Evolutionary conservation across 2,888 invertebrate genomes (phyloP), one percentile per base, ranked within the genome.

Genomic region (Eucera pruinosa): DNA sequence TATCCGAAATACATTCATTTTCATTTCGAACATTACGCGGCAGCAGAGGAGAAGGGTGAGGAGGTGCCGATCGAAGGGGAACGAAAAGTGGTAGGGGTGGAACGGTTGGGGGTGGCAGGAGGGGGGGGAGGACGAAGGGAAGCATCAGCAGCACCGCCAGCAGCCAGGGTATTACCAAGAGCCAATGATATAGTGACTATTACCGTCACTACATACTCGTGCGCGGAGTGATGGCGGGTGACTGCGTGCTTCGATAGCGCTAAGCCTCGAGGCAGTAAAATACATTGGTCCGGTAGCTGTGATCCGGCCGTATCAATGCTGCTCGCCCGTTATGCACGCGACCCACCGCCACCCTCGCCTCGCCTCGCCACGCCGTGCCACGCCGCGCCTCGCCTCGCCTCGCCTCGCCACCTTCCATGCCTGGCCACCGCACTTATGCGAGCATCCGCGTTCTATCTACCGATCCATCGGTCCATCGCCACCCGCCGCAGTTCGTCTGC

Each of bases 141-240:
- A 73, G 86, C 85, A 84, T 83, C 85, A 87, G 84, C 81, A 68
- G 78, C 73, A 78, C 74, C 81, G 78, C 70, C 71, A 78, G 81
- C 84, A 83, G 83, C 88, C 87, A 90, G 91, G 91, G 91, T 91
- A 91, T 91, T 91, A 91, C 90, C 89, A 90, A 90, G 91, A 92
- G 92, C 92, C 92, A 91, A 92, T 92, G 92, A 92, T 92, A 92
- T 92, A 92, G 91, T 91, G 92, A 92, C 91, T 92, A 92, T 92
- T 92, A 92, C 91, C 91, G 92, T 92, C 92, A 91, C 89, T 91
- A 90, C 91, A 90, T 91, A 91, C 90, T 89, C 89, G 89, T 87
- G 89, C 88, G 86, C 89, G 89, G 92, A 92, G 91, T 92, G 92
- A 92, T 92, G 92, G 91, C 90, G 91, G 90, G 90, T 91, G 92